Conservation (phyloP, 1,140 invertebrate species). For the Nasonia vitripennis region DNA sequence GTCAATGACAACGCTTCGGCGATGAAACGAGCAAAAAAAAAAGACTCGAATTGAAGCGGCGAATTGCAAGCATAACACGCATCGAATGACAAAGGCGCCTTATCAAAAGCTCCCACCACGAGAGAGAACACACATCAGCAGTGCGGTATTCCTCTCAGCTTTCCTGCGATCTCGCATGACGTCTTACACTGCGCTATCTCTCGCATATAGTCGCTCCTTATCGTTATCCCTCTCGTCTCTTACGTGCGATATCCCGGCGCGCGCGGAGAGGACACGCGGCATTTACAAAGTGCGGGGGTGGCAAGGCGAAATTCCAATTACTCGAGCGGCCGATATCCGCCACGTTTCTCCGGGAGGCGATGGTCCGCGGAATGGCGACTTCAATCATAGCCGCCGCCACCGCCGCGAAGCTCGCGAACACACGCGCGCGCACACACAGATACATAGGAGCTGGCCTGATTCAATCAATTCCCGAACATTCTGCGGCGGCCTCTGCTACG, state of each 20-base stretch:
- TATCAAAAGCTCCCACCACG: no score
- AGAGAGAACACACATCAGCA: no score
- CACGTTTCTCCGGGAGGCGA: neutral
- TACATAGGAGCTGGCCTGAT: neutral
- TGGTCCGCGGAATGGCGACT: slow-evolving; percentile 9
- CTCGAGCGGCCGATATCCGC: neutral
- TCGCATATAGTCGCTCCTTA: neutral
- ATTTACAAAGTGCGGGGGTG: slow-evolving; percentile 1
- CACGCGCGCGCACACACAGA: neutral
- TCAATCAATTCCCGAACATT: slow-evolving; percentile 33
- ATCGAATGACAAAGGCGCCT: no score
- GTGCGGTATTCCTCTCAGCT: no score
- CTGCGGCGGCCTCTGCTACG: neutral
- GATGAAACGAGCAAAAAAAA: no score
- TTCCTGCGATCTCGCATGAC: neutral
- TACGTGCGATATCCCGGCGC: neutral
- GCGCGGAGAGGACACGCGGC: neutral
- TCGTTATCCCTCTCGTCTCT: neutral
- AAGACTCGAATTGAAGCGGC: no score
- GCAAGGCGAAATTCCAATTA: slow-evolving; percentile 21
- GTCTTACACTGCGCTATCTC: neutral
- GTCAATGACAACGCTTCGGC: neutral
- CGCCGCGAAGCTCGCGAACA: neutral
- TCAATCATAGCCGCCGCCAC: slow-evolving; percentile 6
- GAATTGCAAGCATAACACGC: no score